phyloP scores from a whole-genome alignment of 1,140 invertebrate species.

The Solenopsis invicta region DNA sequence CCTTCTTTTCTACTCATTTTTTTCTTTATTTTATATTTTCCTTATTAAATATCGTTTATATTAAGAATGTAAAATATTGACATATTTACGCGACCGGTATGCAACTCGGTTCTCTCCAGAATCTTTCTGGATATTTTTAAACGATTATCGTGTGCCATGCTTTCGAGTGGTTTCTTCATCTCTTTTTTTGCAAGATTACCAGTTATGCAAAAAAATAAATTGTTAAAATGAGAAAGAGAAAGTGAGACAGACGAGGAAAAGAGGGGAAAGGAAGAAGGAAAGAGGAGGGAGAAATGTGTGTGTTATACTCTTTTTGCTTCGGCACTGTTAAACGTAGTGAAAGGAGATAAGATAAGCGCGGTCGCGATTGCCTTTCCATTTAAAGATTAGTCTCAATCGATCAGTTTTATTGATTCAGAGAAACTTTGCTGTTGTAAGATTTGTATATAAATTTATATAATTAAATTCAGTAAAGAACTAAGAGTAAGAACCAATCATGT shows the following conservation, averaged over 20 bases:
- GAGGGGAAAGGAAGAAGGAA: not conserved
- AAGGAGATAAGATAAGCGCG: not conserved
- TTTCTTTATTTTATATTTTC: too few species aligned
- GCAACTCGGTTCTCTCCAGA: not conserved
- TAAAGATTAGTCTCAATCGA: not conserved
- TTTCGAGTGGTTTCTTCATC: not conserved
- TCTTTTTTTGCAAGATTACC: not conserved
- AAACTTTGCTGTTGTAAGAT: too few species aligned
- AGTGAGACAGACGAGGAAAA: too few species aligned
- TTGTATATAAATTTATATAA: too few species aligned
- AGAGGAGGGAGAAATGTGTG: not conserved
- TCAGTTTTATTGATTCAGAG: not conserved
- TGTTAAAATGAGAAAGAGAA: not conserved
- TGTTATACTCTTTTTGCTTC: not conserved
- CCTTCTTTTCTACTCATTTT: too few species aligned
- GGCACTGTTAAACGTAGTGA: not conserved
- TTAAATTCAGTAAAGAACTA: not conserved
- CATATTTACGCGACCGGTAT: too few species aligned
- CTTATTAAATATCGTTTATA: too few species aligned
- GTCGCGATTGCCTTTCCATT: not conserved
- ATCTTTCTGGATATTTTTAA: slow-evolving; percentile 1
- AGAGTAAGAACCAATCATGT: too few species aligned
- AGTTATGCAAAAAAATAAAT: slow-evolving; percentile 4
- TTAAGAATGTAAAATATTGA: too few species aligned
- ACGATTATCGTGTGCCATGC: not conserved